Evolutionary conservation across 2,797 vertebrate species (phyloP).

Genomic region (Sebastes oblongus): DNA sequence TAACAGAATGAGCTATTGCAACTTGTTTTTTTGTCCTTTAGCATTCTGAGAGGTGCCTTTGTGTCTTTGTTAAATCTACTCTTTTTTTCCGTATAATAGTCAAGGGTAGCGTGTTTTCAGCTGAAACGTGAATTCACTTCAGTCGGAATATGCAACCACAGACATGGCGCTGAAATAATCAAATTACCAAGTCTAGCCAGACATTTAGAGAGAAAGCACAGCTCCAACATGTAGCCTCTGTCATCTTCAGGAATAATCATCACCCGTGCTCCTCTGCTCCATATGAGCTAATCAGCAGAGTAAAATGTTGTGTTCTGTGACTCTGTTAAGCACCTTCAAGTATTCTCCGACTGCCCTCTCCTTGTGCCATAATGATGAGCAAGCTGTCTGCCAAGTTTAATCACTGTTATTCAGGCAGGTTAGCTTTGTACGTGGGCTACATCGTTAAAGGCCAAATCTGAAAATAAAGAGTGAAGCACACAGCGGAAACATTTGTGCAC

Average conservation of each 20-base stretch:
- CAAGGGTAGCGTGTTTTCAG: conserved; percentile 13
- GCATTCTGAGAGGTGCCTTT: conserved; percentile 14
- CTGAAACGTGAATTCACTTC: background rate
- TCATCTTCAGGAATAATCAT: conserved; percentile 42
- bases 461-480: conserved; percentile 27
- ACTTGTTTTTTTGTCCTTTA: conserved; percentile 5
- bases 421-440: conserved; percentile 54
- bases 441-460: conserved; percentile 58
- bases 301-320: conserved; percentile 52
- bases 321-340: conserved; percentile 61
- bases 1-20: background rate
- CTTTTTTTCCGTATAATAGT: conserved; percentile 14
- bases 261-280: conserved; percentile 13
- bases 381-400: conserved; percentile 62
- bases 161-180: conserved; percentile 3
- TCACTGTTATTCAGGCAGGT: conserved; percentile 67
- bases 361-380: conserved; percentile 70
- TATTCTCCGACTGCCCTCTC: conserved; percentile 61
- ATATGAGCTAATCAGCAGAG: conserved; percentile 56
- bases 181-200: conserved; percentile 18
- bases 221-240: conserved; percentile 24
- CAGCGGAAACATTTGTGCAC: conserved; percentile 2
- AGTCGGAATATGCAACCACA: background rate
- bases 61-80: conserved; percentile 23
- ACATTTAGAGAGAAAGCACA: conserved; percentile 17